phyloP scores from a whole-genome alignment of 1,140 invertebrate species.

The Atta colombica region DNA sequence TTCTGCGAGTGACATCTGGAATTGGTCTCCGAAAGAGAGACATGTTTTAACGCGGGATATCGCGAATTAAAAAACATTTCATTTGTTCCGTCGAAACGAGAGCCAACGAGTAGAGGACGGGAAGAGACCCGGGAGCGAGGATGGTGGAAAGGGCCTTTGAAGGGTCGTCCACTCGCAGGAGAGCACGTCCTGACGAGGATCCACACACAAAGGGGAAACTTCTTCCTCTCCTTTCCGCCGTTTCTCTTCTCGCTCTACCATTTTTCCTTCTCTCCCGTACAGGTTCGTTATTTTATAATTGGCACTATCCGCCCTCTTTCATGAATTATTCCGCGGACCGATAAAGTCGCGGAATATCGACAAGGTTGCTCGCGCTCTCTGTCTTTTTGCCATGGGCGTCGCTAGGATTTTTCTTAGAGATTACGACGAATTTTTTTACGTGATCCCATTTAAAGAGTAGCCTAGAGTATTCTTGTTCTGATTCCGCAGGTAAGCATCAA shows the following conservation, averaged over 20 bases:
- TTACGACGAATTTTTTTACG: slow-evolving; percentile 4
- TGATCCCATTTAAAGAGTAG: not conserved
- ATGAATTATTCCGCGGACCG: slow-evolving; percentile 81
- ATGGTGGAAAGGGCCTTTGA: slow-evolving; percentile 51
- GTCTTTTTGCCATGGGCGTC: slow-evolving; percentile 29
- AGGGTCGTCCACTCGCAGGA: slow-evolving; percentile 51
- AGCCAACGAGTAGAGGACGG: not conserved
- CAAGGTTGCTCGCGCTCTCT: slow-evolving; percentile 52
- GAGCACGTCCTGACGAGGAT: slow-evolving; percentile 63
- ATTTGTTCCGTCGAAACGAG: slow-evolving; percentile 55
- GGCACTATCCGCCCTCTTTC: slow-evolving; percentile 81
- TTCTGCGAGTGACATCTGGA: slow-evolving; percentile 73
- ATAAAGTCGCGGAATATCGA: slow-evolving; percentile 80
- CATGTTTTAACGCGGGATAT: slow-evolving; percentile 68
- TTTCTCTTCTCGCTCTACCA: slow-evolving; percentile 58
- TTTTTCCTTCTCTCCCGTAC: slow-evolving; percentile 55
- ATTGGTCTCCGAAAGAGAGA: slow-evolving; percentile 69
- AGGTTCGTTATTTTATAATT: slow-evolving; percentile 83
- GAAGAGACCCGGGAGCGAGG: not conserved
- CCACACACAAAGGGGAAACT: slow-evolving; percentile 73
- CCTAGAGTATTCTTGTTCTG: not conserved
- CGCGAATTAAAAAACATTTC: slow-evolving; percentile 71
- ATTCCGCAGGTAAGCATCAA: not conserved
- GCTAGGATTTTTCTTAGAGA: slow-evolving; percentile 25
- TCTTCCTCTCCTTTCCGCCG: slow-evolving; percentile 62